Base-by-base conservation (phyloP, 2,113 vertebrate species). In the Dasypus novemcinctus region DNA sequence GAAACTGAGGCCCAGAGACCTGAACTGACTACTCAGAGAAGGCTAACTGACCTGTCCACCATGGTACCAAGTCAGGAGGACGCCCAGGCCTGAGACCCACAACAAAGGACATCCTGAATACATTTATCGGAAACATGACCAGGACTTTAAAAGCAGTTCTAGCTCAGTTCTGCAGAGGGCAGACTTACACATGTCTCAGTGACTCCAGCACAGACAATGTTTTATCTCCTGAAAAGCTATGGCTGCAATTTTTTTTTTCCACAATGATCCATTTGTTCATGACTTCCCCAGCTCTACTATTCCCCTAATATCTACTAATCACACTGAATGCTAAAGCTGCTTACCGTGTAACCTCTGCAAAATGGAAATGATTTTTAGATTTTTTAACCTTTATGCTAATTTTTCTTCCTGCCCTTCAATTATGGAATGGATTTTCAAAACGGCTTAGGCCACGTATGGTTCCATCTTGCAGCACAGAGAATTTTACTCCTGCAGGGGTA, bases 111-210 rank as follows among this genome's bases (percentile, higher is more conserved):
- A 8, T 6, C 4, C 36, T 69, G 13, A 63, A 7, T 79, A 46
- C 29, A 66, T 31, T 49, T 29, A 43, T 46, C 80, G 13, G 66
- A 71, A 87, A 69, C 31, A 11, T 0, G 31, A n/a, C 36, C 11
- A 31, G 31, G 49, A 49, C 82, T 64, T 33, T 61, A 33, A 69
- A 75, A 46, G 63, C 76, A 95, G 78, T 96, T 95, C 86, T 29
- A 91, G 23, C 59, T 95, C 46, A 38, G 0, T 89, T 88, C 97
- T 94, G 96, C 61, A 97, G 97, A 95, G 96, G 97, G 94, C 92
- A 94, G 92, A 72, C 93, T 46, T 94, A 91, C 85, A 95, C 78
- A 54, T 9, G 0, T 8, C 74, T 59, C 21, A 2, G 33, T 38
- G 89, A 63, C 69, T 68, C 38, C 23, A 29, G 64, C 2, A 0